Percentiles rank a stretch among this genome's conserved stretches.
phyloP scores from a whole-genome alignment of 2,113 vertebrate genomes.

The Trachemys scripta region DNA sequence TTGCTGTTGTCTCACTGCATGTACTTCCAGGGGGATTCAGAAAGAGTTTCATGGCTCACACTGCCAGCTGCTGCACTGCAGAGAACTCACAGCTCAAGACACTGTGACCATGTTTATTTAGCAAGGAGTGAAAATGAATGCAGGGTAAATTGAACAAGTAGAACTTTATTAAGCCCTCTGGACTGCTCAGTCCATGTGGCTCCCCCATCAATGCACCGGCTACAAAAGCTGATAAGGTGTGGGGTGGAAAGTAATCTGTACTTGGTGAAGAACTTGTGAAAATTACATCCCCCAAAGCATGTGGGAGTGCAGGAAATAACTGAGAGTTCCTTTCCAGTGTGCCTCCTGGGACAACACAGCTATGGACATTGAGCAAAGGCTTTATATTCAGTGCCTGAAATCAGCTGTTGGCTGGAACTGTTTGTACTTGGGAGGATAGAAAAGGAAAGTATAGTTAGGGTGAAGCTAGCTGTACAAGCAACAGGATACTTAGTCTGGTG shows the following conservation, averaged over 20 bases:
- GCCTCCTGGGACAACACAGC: neutral
- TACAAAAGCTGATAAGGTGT: neutral
- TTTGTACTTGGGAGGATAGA: neutral
- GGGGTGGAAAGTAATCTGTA: neutral
- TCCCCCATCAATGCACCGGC: neutral
- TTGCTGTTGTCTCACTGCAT: no score
- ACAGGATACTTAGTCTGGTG: neutral
- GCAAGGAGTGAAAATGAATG: no score
- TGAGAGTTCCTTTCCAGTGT: rapidly evolving
- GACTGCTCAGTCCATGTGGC: no score
- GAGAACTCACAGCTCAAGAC: no score
- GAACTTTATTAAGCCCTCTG: no score
- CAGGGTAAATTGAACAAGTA: no score
- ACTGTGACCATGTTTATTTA: no score
- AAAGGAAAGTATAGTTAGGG: neutral
- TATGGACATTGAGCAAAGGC: neutral
- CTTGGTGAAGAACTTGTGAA: neutral
- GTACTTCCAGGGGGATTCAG: no score
- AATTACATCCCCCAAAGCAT: neutral
- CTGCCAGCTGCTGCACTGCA: no score
- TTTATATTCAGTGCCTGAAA: neutral
- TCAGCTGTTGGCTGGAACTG: neutral
- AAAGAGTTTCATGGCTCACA: no score
- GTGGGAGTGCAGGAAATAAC: neutral
- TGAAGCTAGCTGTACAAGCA: neutral